phyloP scores from a whole-genome alignment of 1,140 invertebrate species.

The Drosophila tani region DNA sequence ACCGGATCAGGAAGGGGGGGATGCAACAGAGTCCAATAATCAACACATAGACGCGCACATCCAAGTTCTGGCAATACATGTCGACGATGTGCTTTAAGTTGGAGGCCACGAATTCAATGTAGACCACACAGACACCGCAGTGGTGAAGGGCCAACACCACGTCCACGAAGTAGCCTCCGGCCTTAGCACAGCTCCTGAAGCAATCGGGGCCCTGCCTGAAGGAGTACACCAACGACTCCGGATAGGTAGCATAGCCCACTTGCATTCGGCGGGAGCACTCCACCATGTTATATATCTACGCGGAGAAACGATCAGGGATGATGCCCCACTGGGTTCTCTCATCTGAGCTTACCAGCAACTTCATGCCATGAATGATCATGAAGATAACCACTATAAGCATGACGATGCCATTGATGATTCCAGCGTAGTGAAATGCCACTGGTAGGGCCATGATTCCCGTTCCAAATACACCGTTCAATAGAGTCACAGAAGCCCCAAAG shows the following conservation, averaged over 20 bases:
- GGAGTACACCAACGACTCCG: conserved; percentile 35
- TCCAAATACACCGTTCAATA: conserved; percentile 49
- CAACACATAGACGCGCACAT: conserved; percentile 19
- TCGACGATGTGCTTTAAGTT: conserved; percentile 33
- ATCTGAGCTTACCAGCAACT: conserved; percentile 18
- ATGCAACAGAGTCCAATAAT: conserved; percentile 15
- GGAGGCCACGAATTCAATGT: conserved; percentile 39
- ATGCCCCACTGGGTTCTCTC: too few species aligned
- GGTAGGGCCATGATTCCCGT: conserved; percentile 53
- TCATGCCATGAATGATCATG: conserved; percentile 47
- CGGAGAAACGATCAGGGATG: too few species aligned
- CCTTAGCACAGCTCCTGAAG: conserved; percentile 11
- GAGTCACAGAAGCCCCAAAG: conserved; percentile 18
- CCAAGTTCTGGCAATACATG: neutral
- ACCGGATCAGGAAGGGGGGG: conserved; percentile 34
- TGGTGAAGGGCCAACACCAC: conserved; percentile 23
- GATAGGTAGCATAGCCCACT: conserved; percentile 34
- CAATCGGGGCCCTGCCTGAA: conserved; percentile 36
- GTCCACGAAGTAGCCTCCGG: conserved; percentile 25
- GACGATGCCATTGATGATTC: conserved; percentile 16
- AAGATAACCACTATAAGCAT: neutral
- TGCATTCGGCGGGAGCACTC: conserved; percentile 34
- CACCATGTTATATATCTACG: conserved; percentile 48
- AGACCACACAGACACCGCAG: conserved; percentile 44
- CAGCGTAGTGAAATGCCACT: conserved; percentile 26